A percentile compares a stretch with the other conserved stretches of the same genome.
These are phyloP conservation scores for Clarias fuscus DNA, from an alignment of 2,797 vertebrate genomes.

Conservation along the genomic window DNA sequence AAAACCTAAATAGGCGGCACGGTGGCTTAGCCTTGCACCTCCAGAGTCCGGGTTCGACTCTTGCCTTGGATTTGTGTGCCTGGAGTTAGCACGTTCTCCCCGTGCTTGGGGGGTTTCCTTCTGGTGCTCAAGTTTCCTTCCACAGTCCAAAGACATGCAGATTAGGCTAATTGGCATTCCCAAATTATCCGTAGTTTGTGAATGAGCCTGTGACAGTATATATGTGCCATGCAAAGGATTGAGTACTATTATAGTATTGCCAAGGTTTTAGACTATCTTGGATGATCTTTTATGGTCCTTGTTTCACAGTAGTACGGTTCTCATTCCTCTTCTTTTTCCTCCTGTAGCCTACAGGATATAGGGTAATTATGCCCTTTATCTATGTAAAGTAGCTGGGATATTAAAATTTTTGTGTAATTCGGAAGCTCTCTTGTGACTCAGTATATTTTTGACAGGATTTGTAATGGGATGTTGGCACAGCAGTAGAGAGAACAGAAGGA, in stretches of 20 bases:
- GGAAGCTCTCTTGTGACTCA: background rate
- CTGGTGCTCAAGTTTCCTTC: too few species aligned
- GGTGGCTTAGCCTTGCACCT: too few species aligned
- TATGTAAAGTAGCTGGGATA: background rate
- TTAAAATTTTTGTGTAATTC: conserved; percentile 2
- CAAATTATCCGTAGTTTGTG: too few species aligned
- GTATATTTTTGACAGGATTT: conserved; percentile 41
- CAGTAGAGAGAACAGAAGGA: conserved; percentile 24
- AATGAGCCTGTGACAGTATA: too few species aligned
- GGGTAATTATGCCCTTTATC: background rate
- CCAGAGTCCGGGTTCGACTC: too few species aligned
- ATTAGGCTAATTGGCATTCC: too few species aligned
- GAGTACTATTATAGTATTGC: background rate
- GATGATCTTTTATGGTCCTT: background rate
- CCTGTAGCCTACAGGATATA: background rate
- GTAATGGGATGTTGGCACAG: conserved; percentile 33
- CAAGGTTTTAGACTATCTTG: background rate
- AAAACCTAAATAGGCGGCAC: too few species aligned
- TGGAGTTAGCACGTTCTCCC: too few species aligned
- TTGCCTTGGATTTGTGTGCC: too few species aligned
- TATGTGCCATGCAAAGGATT: too few species aligned
- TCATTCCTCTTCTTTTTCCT: background rate
- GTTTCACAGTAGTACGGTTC: background rate
- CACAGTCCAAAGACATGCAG: too few species aligned
- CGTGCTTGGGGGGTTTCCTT: too few species aligned